Conservation (phyloP, 2,888 invertebrate genomes). For the Mayetiola destructor region DNA sequence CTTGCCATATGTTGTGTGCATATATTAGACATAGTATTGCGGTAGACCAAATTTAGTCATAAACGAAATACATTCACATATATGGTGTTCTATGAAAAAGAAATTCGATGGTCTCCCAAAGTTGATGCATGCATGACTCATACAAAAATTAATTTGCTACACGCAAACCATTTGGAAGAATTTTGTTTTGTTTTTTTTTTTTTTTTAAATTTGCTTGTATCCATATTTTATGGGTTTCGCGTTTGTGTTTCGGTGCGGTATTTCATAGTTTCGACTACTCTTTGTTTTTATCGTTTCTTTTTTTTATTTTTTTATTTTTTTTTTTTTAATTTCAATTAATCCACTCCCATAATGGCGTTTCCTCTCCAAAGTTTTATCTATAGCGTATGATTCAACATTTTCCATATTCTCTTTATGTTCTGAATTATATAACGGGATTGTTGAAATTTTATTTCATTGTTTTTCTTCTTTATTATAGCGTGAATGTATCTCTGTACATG, state of each 20-base stretch:
- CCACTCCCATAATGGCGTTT: neutral
- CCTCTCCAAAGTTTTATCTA: too few relatives aligned
- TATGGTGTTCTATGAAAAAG: neutral
- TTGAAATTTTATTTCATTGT: neutral
- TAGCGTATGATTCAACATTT: neutral
- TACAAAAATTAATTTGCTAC: neutral
- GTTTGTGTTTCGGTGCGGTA: too few relatives aligned
- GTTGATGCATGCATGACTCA: slow-evolving; percentile 10
- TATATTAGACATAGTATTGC: slow-evolving; percentile 1
- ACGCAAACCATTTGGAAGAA: neutral
- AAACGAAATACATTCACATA: neutral
- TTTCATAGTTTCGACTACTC: too few relatives aligned
- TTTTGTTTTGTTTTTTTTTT: neutral
- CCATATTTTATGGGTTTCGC: too few relatives aligned
- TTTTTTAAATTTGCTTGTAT: neutral
- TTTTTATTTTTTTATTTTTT: neutral
- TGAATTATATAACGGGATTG: neutral
- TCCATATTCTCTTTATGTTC: neutral
- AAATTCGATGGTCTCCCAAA: slow-evolving; percentile 8
- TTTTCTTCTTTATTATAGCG: slow-evolving; percentile 34
- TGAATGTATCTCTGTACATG: slow-evolving; percentile 50
- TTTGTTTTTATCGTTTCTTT: neutral
- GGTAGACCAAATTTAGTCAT: slow-evolving; percentile 4
- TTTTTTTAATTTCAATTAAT: neutral
- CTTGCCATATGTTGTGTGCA: slow-evolving; percentile 2